phyloP scores from a whole-genome alignment of 1,140 invertebrate genomes.

The Macrosteles quadrilineatus region DNA sequence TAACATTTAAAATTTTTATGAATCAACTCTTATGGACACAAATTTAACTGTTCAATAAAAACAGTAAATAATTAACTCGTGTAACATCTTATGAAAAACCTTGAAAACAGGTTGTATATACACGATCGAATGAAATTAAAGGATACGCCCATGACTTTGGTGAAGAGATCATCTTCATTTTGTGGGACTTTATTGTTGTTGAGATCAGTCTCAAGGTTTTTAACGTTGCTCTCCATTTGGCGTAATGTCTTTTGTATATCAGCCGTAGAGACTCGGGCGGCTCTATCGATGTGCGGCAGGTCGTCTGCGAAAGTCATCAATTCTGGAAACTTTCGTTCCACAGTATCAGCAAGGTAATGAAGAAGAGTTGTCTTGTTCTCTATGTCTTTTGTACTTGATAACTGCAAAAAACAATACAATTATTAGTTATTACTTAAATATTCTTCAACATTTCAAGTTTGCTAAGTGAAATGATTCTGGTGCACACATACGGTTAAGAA shows the following conservation, averaged over 20 bases:
- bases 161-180: slow-evolving; percentile 78
- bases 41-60: too few species aligned
- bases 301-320: slow-evolving; percentile 83
- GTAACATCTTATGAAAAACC: too few species aligned
- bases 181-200: slow-evolving; percentile 76
- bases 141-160: slow-evolving; percentile 79
- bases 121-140: too few species aligned
- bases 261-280: slow-evolving; percentile 82
- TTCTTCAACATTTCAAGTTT: too few species aligned
- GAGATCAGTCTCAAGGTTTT: slow-evolving; percentile 85
- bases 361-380: slow-evolving; percentile 92
- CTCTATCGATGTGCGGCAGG: slow-evolving; percentile 80
- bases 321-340: slow-evolving; percentile 88
- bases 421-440: slow-evolving; percentile 27
- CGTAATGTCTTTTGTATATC: slow-evolving; percentile 80
- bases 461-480: too few species aligned
- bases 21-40: too few species aligned
- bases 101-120: too few species aligned
- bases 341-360: slow-evolving; percentile 87
- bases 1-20: too few species aligned
- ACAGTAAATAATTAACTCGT: too few species aligned
- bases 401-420: slow-evolving; percentile 57
- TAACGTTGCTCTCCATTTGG: slow-evolving; percentile 84
- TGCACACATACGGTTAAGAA: too few species aligned
- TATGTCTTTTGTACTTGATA: slow-evolving; percentile 91